Base-by-base conservation (phyloP, 2,113 vertebrate genomes). In the Cyanoramphus novaezelandiae region DNA sequence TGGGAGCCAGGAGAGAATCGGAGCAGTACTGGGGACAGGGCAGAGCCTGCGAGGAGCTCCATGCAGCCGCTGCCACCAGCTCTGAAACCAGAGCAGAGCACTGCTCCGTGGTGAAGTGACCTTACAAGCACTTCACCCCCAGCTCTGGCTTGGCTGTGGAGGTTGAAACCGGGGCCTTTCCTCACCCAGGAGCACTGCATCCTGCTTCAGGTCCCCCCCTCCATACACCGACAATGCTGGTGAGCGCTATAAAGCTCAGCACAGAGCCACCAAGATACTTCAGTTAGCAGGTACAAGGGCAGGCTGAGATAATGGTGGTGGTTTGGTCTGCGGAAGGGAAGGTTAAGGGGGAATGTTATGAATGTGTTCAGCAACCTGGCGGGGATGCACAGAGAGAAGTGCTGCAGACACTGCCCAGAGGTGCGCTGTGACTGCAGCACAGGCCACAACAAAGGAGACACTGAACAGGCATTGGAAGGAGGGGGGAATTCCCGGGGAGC, bases 1-100 rank as follows among this genome's bases (percentile, higher is more conserved):
- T 16, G 18, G 27, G 21, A 64, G 39, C 25, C 31, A 65, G 46
- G 9, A 17, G 28, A 88, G 68, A 88, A 18, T 33, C 27, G 16
- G 28, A 7, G 3, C 33, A 15, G 27, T 47, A 55, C 0, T 50
- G 11, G 39, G 55, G 47, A 77, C n/a, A 83, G 18, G 88, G 16
- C 59, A 86, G 68, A 50, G 63, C 39, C 37, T 41, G 85, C 41
- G 43, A 85, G n/a, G 35, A 72, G 67, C 35, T 79, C 47, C 63
- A 47, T 17, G 41, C 39, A 74, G 63, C 55, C 41, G 39, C 19
- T 21, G 25, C 35, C 12, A 12, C 63, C 59, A 82, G n/a, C 86
- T 86, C 68, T 60, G 85, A 94, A 82, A 88, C 7, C 53, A 44
- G 49, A 92, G 50, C 60, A 75, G 31, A 91, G 39, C n/a, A 65